These are phyloP conservation scores for Dinothrombium tinctorium DNA, from an alignment of 1,140 invertebrate species.

Conservation along the genomic window DNA sequence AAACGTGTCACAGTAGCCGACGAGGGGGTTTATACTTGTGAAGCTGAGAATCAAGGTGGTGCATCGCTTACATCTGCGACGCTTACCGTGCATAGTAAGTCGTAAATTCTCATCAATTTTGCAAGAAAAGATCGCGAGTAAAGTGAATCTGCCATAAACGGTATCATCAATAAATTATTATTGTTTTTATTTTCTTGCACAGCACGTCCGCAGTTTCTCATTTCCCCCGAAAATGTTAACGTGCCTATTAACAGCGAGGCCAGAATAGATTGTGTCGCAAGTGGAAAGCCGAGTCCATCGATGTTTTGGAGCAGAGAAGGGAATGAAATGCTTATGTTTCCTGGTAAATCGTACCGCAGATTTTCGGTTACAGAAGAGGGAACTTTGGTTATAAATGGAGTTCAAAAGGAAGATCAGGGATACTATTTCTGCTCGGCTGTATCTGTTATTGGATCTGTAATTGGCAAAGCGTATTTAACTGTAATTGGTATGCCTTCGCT, in stretches of 20 bases:
- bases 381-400: conserved; percentile 43
- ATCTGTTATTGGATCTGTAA: conserved; percentile 40
- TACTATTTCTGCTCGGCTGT: conserved; percentile 66
- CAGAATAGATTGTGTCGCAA: conserved; percentile 52
- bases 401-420: conserved; percentile 52
- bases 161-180: too few species aligned
- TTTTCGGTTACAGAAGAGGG: conserved; percentile 47
- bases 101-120: too few species aligned
- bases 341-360: conserved; percentile 46
- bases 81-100: not conserved
- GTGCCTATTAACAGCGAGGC: conserved; percentile 44
- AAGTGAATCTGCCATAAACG: too few species aligned
- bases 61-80: not conserved
- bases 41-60: not conserved
- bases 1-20: not conserved
- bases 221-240: too few species aligned
- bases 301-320: conserved; percentile 70
- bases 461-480: too few species aligned
- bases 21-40: not conserved
- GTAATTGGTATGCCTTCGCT: conserved; percentile 47
- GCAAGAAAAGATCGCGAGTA: too few species aligned
- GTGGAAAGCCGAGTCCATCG: conserved; percentile 58
- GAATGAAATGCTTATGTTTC: conserved; percentile 46
- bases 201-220: too few species aligned
- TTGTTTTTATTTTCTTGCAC: too few species aligned